Conservation (phyloP, 2,888 invertebrate genomes). For the Noctua janthe region DNA sequence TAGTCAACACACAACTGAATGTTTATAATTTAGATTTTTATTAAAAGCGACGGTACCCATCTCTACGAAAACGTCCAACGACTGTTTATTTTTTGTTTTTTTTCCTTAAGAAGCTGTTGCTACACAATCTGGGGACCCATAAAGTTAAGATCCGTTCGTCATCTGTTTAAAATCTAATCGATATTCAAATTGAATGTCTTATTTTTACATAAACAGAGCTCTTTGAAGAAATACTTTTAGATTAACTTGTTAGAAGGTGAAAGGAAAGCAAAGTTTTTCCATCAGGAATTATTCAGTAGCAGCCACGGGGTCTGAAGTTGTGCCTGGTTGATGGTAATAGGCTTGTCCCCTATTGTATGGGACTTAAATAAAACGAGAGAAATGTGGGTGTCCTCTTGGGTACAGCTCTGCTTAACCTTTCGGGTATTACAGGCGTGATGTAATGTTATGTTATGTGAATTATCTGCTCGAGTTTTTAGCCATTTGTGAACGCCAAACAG, state of each 20-base stretch:
- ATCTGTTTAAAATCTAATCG: constrained; percentile 24
- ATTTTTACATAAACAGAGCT: constrained; percentile 35
- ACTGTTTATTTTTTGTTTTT: neutral
- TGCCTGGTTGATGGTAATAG: neutral
- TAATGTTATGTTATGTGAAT: neutral
- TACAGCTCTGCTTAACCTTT: neutral
- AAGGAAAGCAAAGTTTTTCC: neutral
- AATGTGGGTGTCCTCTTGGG: neutral
- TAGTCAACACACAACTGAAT: neutral
- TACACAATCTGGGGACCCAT: neutral
- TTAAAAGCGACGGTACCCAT: constrained; percentile 3
- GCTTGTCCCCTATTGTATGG: neutral
- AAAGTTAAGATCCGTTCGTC: constrained; percentile 12
- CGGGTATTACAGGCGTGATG: neutral
- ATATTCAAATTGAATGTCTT: constrained; percentile 49
- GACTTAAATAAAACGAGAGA: no score
- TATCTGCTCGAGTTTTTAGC: neutral
- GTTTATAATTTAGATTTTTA: neutral
- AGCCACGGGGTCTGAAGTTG: neutral
- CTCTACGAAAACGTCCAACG: neutral
- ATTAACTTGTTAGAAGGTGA: constrained; percentile 20
- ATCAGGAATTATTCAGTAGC: neutral
- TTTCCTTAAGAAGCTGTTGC: neutral
- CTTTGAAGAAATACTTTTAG: constrained; percentile 14
- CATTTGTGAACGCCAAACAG: no score